Percentiles rank a stretch among this genome's conserved stretches.
These are phyloP conservation scores for Pungitius pungitius DNA, from an alignment of 2,113 vertebrate species.

Conservation along the genomic window DNA sequence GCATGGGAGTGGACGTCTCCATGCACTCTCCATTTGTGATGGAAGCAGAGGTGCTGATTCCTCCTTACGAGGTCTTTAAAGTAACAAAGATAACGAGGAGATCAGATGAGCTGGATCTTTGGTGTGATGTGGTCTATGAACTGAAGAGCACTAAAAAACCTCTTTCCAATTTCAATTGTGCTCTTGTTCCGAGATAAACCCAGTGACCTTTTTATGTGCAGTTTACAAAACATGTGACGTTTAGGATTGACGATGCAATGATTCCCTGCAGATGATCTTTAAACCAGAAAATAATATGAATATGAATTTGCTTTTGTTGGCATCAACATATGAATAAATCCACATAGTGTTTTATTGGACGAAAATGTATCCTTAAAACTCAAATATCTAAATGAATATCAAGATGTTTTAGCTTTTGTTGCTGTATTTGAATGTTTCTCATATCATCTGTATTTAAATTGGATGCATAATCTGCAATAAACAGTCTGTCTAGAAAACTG, in stretches of 20 bases:
- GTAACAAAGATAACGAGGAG: not conserved
- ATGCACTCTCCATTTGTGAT: not conserved
- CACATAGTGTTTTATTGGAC: not conserved
- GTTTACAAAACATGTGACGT: not conserved
- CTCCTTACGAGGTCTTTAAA: slow-evolving; percentile 4
- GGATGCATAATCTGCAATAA: not conserved
- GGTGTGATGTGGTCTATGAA: not conserved
- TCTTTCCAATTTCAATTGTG: not conserved
- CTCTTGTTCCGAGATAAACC: not conserved
- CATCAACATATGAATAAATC: not conserved
- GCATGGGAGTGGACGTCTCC: not conserved
- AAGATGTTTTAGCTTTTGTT: not conserved
- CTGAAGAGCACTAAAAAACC: rapidly evolving
- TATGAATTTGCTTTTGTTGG: not conserved
- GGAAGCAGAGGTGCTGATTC: not conserved
- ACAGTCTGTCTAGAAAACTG: not conserved
- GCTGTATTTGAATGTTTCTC: not conserved
- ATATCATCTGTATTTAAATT: not conserved
- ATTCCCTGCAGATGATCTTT: not conserved
- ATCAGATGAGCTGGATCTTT: rapidly evolving
- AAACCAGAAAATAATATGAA: not conserved
- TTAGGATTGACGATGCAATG: not conserved
- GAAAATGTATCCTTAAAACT: not conserved
- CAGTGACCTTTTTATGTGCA: not conserved
- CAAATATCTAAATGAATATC: not conserved